phyloP scores from a whole-genome alignment of 2,797 vertebrate genomes.

The Lithobates sylvaticus region DNA sequence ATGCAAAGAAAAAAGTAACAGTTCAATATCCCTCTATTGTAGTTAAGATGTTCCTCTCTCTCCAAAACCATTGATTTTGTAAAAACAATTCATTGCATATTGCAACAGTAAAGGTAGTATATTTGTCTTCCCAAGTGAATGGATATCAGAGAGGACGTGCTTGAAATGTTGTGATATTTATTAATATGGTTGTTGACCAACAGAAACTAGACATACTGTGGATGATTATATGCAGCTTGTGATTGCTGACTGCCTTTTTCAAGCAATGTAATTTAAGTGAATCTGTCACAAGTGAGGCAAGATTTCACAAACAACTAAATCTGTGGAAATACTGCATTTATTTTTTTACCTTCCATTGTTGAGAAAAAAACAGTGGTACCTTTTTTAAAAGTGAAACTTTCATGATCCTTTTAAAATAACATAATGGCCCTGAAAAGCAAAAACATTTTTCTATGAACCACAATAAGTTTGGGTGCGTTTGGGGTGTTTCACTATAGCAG shows the following conservation, averaged over 20 bases:
- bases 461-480: no score
- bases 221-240: neutral
- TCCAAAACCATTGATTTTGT: neutral
- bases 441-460: no score
- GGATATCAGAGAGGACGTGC: neutral
- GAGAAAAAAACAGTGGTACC: no score
- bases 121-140: neutral
- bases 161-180: neutral
- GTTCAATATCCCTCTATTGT: neutral
- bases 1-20: conserved; percentile 1
- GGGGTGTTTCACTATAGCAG: no score
- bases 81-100: neutral
- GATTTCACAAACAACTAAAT: neutral
- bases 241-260: neutral
- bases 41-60: neutral
- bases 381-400: no score
- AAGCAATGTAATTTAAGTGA: neutral
- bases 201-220: no score
- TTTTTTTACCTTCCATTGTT: neutral
- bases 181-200: neutral
- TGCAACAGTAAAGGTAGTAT: neutral
- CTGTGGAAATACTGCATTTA: neutral
- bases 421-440: no score
- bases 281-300: neutral
- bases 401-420: no score